phyloP scores from a whole-genome alignment of 2,113 vertebrate species.

The Egretta garzetta region DNA sequence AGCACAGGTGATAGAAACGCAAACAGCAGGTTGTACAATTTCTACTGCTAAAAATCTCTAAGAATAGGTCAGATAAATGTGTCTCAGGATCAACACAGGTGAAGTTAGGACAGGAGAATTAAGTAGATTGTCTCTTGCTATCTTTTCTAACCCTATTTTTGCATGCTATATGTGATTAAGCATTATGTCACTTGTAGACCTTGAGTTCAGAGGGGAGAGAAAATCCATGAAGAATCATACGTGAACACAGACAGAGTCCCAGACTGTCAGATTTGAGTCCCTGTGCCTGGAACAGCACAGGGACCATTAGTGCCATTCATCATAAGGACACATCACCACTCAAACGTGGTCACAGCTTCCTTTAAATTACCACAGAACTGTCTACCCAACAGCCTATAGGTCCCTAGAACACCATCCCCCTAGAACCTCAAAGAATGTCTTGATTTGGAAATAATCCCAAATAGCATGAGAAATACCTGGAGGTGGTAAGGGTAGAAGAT shows the following conservation, averaged over 20 bases:
- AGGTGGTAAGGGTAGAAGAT: not conserved
- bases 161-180: not conserved
- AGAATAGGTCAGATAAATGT: not conserved
- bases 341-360: not conserved
- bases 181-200: not conserved
- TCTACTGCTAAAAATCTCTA: not conserved
- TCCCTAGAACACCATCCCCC: not conserved
- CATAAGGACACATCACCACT: not conserved
- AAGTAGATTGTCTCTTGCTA: not conserved
- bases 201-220: not conserved
- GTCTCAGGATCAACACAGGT: not conserved
- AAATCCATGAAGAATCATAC: not conserved
- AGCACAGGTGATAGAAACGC: not conserved
- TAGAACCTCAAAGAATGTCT: not conserved
- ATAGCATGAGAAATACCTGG: not conserved
- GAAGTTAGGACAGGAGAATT: not conserved
- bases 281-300: not conserved
- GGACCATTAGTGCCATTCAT: not conserved
- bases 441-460: not conserved
- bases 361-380: not conserved
- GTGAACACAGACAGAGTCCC: not conserved
- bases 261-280: not conserved
- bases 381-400: not conserved
- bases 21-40: not conserved
- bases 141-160: not conserved